Evolutionary conservation across 2,113 vertebrate genomes (phyloP).

Genomic region (Alces alces): DNA sequence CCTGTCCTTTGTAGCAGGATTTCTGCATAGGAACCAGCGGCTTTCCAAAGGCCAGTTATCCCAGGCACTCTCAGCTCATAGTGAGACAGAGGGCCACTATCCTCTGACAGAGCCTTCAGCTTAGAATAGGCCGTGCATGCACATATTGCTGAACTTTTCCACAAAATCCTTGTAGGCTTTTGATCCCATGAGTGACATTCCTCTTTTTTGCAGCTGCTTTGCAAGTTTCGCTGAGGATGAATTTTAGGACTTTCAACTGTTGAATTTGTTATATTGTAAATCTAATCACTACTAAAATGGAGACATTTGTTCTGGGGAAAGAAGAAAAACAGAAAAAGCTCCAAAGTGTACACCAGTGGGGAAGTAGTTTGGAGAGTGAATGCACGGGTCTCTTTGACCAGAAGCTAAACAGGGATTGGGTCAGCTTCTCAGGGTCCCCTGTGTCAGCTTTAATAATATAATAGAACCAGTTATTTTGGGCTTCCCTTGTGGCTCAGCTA

Average conservation of each 20-base stretch:
- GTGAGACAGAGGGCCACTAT: not conserved
- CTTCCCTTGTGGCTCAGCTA: not conserved
- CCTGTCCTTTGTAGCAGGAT: not conserved
- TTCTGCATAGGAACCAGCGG: not conserved
- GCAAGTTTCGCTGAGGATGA: constrained; percentile 46
- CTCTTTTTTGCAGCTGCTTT: constrained; percentile 67
- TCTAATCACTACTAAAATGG: constrained; percentile 40
- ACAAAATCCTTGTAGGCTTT: constrained; percentile 45
- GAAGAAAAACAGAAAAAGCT: not conserved
- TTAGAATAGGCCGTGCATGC: not conserved
- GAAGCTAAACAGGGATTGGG: not conserved
- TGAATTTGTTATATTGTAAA: constrained; percentile 58
- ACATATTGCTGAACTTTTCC: constrained; percentile 50
- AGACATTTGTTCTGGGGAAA: constrained; percentile 45
- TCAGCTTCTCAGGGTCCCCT: not conserved
- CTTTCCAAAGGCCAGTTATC: not conserved
- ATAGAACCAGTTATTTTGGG: not conserved
- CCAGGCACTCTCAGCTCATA: not conserved
- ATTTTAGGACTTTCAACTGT: constrained; percentile 61
- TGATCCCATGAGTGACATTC: constrained; percentile 57
- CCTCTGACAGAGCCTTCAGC: not conserved
- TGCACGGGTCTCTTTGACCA: not conserved
- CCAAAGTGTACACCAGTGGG: not conserved
- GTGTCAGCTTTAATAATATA: not conserved
- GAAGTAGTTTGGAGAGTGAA: not conserved